Percentiles rank a stretch among this genome's conserved stretches.
phyloP scores from a whole-genome alignment of 2,797 vertebrate species.

The Gadopsis marmoratus region DNA sequence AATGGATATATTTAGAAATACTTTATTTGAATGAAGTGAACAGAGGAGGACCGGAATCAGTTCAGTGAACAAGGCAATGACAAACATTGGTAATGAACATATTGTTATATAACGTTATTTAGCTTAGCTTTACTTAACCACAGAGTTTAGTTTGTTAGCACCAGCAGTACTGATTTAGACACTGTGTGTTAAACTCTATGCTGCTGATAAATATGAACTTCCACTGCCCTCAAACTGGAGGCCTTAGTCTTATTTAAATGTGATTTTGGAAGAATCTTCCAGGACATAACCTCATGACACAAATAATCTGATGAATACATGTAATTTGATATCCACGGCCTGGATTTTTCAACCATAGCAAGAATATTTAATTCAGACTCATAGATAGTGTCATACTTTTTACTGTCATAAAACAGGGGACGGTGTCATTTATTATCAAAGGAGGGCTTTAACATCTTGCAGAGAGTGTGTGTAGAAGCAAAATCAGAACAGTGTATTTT shows the following conservation, averaged over 20 bases:
- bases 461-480: background rate
- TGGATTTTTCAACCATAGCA: slow-evolving; percentile 6
- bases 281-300: slow-evolving; percentile 37
- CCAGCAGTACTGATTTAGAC: slow-evolving; percentile 14
- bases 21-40: background rate
- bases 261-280: slow-evolving; percentile 26
- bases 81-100: background rate
- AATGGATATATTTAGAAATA: background rate
- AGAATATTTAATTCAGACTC: background rate
- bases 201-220: slow-evolving; percentile 35
- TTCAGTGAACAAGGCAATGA: background rate
- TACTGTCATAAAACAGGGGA: background rate
- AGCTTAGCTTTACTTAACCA: background rate
- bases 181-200: background rate
- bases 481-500: slow-evolving; percentile 10
- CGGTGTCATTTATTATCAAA: slow-evolving; percentile 13
- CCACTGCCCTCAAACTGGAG: slow-evolving; percentile 12
- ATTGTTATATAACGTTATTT: background rate
- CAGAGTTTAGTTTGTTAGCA: slow-evolving; percentile 7
- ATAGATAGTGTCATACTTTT: background rate
- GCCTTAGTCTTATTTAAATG: slow-evolving; percentile 35
- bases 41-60: background rate
- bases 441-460: background rate
- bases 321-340: slow-evolving; percentile 19
- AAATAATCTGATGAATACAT: slow-evolving; percentile 26